phyloP scores from a whole-genome alignment of 2,888 invertebrate genomes.

The Allygus modestus region DNA sequence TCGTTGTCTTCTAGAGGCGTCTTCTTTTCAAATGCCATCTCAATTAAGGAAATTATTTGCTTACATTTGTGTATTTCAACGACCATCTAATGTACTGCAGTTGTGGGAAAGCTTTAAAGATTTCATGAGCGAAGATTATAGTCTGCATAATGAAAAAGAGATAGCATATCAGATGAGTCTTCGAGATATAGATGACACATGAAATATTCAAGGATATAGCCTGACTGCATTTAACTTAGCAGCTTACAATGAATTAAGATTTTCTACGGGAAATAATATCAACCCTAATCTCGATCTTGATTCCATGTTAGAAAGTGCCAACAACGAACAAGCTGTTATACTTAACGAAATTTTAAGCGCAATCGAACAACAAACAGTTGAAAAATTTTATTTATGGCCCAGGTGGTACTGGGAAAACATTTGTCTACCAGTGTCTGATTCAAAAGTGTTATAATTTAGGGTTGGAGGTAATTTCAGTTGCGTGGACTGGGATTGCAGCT shows the following conservation, averaged over 20 bases:
- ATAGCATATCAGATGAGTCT: background rate
- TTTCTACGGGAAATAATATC: background rate
- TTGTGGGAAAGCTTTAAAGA: constrained; percentile 12
- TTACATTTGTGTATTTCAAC: constrained; percentile 69
- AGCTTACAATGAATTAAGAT: background rate
- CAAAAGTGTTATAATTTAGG: constrained; percentile 28
- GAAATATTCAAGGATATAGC: background rate
- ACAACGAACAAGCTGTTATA: background rate
- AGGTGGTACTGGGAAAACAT: constrained; percentile 74
- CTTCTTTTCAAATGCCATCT: constrained; percentile 68
- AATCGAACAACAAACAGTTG: background rate
- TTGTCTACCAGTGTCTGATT: constrained; percentile 67
- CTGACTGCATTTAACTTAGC: background rate
- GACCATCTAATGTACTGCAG: constrained; percentile 66
- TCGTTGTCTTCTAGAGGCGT: constrained; percentile 69
- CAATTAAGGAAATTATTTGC: constrained; percentile 72
- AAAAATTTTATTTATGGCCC: constrained; percentile 72
- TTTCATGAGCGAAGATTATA: background rate
- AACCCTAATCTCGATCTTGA: constrained; percentile 5
- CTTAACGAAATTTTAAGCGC: background rate
- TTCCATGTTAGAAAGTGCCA: constrained; percentile 9
- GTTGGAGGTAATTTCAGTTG: constrained; percentile 66
- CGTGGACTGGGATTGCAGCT: constrained; percentile 70
- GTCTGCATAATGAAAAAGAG: background rate
- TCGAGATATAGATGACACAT: background rate